A percentile compares a stretch with the other conserved stretches of the same genome.
phyloP scores from a whole-genome alignment of 2,113 vertebrate genomes.

The Trinectes maculatus region DNA sequence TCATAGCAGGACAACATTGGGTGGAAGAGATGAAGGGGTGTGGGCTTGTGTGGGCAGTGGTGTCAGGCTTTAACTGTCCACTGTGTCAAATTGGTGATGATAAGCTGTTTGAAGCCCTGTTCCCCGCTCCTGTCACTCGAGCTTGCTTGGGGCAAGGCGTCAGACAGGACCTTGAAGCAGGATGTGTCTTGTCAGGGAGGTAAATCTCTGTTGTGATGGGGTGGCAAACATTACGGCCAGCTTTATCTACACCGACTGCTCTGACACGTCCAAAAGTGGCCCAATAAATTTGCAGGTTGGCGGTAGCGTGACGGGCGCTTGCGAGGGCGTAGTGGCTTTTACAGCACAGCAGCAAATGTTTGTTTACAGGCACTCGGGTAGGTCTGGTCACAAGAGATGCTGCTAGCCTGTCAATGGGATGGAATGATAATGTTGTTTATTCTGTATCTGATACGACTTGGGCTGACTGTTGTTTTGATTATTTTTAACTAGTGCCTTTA shows the following conservation, averaged over 20 bases:
- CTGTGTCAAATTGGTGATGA: slow-evolving; percentile 89
- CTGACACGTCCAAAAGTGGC: slow-evolving; percentile 80
- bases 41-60: slow-evolving; percentile 36
- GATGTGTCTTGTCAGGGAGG: slow-evolving; percentile 78
- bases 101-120: slow-evolving; percentile 80
- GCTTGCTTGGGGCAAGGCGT: slow-evolving; percentile 33
- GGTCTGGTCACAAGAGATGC: slow-evolving; percentile 22
- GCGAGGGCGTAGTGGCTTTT: slow-evolving; percentile 62
- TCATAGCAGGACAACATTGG: slow-evolving; percentile 55
- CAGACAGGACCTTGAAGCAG: slow-evolving; percentile 83
- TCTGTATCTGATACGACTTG: neutral
- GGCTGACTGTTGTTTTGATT: neutral
- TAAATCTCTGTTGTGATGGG: slow-evolving; percentile 79
- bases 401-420: slow-evolving; percentile 7
- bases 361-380: slow-evolving; percentile 30
- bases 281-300: slow-evolving; percentile 75
- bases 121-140: slow-evolving; percentile 7
- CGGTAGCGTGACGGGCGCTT: slow-evolving; percentile 65
- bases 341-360: slow-evolving; percentile 77
- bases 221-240: slow-evolving; percentile 85
- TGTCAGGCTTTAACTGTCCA: slow-evolving; percentile 75
- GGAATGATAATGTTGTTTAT: slow-evolving; percentile 9
- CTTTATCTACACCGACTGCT: slow-evolving; percentile 84
- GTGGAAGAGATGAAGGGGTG: slow-evolving; percentile 13
- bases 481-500: neutral